Conservation (phyloP, 2,113 vertebrate species). For the Tretioscincus oriximinensis region DNA sequence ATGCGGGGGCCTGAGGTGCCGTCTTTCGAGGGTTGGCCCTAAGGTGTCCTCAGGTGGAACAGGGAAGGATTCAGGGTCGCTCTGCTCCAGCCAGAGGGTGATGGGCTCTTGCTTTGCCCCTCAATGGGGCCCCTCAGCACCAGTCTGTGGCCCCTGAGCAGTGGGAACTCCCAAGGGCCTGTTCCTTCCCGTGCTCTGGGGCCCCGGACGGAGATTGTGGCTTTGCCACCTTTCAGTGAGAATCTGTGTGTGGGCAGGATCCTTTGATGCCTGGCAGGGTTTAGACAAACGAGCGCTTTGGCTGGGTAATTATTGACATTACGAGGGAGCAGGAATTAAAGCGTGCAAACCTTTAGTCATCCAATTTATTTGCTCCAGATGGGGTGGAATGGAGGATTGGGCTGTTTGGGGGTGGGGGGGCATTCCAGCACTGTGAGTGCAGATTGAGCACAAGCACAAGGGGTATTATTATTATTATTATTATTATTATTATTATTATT, state of each 20-base stretch:
- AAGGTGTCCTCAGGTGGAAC: too few species aligned
- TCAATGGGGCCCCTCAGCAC: not conserved
- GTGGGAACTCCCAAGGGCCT: not conserved
- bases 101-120: not conserved
- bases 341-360: not conserved
- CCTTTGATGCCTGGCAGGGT: constrained; percentile 3
- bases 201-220: not conserved
- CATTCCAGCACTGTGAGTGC: not conserved
- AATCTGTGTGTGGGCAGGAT: constrained; percentile 12
- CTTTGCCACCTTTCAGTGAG: not conserved
- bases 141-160: too few species aligned
- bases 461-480: too few species aligned
- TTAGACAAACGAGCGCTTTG: constrained; percentile 9
- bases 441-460: not conserved
- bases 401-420: not conserved
- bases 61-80: not conserved
- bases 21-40: too few species aligned
- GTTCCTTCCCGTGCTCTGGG: not conserved
- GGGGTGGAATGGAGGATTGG: rapidly evolving
- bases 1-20: too few species aligned
- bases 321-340: constrained; percentile 7
- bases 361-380: constrained; percentile 6
- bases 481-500: too few species aligned
- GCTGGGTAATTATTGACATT: constrained; percentile 34
- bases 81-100: not conserved